Conservation (phyloP, 2,113 vertebrate species). For the Eonycteris spelaea region DNA sequence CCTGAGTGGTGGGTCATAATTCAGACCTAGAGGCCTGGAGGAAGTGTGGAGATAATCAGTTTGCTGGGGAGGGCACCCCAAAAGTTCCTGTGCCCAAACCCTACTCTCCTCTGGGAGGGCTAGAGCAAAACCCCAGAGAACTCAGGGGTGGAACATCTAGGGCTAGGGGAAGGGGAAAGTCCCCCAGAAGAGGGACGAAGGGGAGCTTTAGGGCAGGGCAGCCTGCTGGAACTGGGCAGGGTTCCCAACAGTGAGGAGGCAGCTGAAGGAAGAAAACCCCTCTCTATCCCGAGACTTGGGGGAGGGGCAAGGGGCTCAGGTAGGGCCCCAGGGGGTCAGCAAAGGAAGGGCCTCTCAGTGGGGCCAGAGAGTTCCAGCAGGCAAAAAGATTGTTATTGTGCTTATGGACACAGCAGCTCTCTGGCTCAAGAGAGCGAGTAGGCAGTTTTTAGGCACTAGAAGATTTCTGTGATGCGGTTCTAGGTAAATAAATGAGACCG, state of each 20-base stretch:
- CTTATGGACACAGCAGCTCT: constrained; percentile 86
- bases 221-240: not conserved
- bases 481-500: constrained; percentile 76
- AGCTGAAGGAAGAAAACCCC: not conserved
- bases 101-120: constrained; percentile 26
- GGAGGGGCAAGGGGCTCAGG: not conserved
- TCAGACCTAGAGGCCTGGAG: constrained; percentile 45
- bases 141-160: not conserved
- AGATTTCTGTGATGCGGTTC: constrained; percentile 81
- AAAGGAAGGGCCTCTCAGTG: not conserved
- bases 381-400: constrained; percentile 80
- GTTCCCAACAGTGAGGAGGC: not conserved
- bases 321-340: not conserved
- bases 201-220: not conserved
- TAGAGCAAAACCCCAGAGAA: not conserved
- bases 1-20: constrained; percentile 20
- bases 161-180: not conserved
- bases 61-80: not conserved
- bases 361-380: constrained; percentile 56
- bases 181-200: not conserved
- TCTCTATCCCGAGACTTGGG: not conserved
- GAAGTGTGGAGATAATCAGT: not conserved
- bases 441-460: constrained; percentile 86
- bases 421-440: constrained; percentile 81
- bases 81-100: not conserved